A percentile compares a stretch with the other conserved stretches of the same genome.
Conservation (phyloP, 2,113 vertebrate genomes). For the Prochilodus magdalenae region DNA sequence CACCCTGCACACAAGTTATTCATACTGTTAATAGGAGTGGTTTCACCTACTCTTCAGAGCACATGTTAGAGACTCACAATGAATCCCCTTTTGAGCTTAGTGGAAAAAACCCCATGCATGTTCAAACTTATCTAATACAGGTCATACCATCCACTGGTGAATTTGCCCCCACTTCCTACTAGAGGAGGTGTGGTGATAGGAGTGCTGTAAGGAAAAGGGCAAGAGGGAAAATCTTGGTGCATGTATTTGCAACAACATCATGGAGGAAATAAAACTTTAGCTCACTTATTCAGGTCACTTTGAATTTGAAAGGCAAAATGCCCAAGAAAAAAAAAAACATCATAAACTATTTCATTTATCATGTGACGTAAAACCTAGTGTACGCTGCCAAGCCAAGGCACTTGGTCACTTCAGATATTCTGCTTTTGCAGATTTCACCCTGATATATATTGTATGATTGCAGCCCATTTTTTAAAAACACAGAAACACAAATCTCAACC, state of each 20-base stretch:
- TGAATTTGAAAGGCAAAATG: not conserved
- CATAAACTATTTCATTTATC: too few relatives aligned
- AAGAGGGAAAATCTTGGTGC: constrained; percentile 12
- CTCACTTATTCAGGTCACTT: too few relatives aligned
- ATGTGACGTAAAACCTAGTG: too few relatives aligned
- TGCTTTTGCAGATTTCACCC: too few relatives aligned
- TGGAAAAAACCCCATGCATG: constrained; percentile 42
- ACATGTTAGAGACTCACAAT: constrained; percentile 10
- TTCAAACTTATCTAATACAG: constrained; percentile 71
- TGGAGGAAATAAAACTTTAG: too few relatives aligned
- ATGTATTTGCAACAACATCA: not conserved
- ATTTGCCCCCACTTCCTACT: constrained; percentile 96
- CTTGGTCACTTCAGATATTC: too few relatives aligned
- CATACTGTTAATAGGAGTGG: not conserved
- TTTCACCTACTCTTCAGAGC: not conserved
- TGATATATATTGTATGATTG: too few relatives aligned
- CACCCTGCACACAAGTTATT: not conserved
- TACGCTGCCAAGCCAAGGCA: too few relatives aligned
- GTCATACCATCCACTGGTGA: constrained; percentile 98
- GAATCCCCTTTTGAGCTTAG: constrained; percentile 25
- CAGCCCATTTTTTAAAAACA: too few relatives aligned
- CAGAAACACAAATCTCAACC: too few relatives aligned
- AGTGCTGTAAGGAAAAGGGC: constrained; percentile 75
- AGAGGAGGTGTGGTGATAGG: constrained; percentile 77
- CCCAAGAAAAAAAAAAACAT: not conserved